Percentiles rank a stretch among this genome's conserved stretches.
phyloP scores from a whole-genome alignment of 1,140 invertebrate genomes.

The Ruditapes philippinarum region DNA sequence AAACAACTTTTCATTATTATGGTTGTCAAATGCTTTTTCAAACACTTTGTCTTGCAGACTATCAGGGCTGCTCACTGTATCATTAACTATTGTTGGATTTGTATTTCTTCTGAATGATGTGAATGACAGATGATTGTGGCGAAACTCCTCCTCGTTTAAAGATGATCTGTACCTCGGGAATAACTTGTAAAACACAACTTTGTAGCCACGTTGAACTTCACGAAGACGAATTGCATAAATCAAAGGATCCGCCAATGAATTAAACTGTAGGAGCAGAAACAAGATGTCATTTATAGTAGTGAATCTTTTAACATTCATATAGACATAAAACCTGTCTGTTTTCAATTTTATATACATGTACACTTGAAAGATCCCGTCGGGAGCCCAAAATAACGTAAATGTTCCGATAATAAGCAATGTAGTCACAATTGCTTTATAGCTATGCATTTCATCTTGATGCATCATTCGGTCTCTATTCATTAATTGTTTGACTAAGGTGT shows the following conservation, averaged over 20 bases:
- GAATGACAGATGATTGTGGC: neutral
- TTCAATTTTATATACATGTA: conserved; percentile 51
- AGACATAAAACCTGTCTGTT: neutral
- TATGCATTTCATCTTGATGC: conserved; percentile 72
- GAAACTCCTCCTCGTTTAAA: neutral
- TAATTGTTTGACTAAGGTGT: neutral
- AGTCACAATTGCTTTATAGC: conserved; percentile 90
- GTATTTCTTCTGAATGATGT: neutral
- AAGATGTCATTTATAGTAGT: conserved; percentile 71
- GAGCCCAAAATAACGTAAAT: conserved; percentile 90
- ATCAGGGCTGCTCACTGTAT: neutral
- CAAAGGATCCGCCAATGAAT: conserved; percentile 90
- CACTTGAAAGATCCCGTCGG: conserved; percentile 87
- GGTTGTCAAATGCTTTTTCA: neutral
- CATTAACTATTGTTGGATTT: neutral
- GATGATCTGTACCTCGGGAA: neutral
- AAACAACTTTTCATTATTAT: too few relatives aligned
- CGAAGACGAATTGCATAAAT: conserved; percentile 91
- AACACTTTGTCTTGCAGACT: neutral
- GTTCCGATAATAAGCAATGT: conserved; percentile 91
- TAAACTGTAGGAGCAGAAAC: conserved; percentile 88
- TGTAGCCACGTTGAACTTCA: conserved; percentile 85
- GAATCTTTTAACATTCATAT: conserved; percentile 16
- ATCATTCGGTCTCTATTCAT: conserved; percentile 8
- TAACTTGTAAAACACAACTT: conserved; percentile 3